Base-by-base conservation (phyloP, 1,140 invertebrate genomes). In the Lepidurus apus region DNA sequence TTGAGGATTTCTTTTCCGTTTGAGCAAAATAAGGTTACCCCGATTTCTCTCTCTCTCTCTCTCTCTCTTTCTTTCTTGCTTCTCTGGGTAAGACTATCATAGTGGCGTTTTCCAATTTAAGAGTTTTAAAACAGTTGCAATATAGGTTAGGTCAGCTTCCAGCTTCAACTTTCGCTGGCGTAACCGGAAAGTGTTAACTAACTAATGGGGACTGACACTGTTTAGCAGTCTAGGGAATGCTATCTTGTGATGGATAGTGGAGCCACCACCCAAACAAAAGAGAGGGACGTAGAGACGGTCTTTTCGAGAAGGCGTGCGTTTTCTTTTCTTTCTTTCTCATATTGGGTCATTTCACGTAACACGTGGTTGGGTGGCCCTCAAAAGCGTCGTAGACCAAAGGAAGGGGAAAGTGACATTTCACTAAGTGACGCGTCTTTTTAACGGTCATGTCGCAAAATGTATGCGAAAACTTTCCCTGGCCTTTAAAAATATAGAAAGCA, bases 21-120 rank as follows among this genome's bases (percentile, higher is more conserved):
- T 11, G 53, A 65, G 53, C 53, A 9, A 65, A 65, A 65, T n/a
- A 65, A 65, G 53, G 53, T 65, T 65, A 65, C 53, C 53, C 21
- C 53, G 53, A 65, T 65, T 65, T 65, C 53, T 65, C 53, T 65
- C 53, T 65, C 53, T 65, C 53, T 65, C 53, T 65, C 45, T 65
- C 53, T 65, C 53, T 65, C 53, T 65, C 53, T 65, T n/a, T 65
- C 45, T 17, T 17, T 47, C 45, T 47, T 17, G 10, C 45, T 47
- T 47, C 45, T 65, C 13, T 65, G 17, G 0, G 2, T 65, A 21
- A 65, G 17, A 21, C 53, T 13, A 13, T 65, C 53, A 7, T 13
- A n/a, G 17, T 65, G 53, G 6, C 53, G 13, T 65, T 65, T 65
- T 21, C 53, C 53, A 65, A 65, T 65, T 65, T 9, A 7, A 7